Base-by-base conservation (phyloP, 1,140 invertebrate species). In the Drosophila hydei region DNA sequence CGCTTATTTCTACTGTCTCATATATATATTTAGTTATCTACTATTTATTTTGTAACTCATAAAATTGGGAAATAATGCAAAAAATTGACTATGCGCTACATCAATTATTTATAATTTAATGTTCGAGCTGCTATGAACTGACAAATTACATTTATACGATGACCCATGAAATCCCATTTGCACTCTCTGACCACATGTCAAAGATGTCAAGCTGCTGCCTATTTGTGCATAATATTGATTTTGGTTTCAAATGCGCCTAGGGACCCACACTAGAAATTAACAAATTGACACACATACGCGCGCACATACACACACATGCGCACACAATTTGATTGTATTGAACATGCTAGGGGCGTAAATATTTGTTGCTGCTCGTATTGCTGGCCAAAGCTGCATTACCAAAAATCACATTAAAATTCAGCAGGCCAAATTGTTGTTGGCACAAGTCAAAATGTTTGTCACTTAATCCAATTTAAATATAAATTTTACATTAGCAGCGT, bases 401-500 rank as follows among this genome's bases (percentile, higher is more conserved):
- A 61, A 88, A 87, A 88, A 83, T 81, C 72, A 64, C 78, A 87
- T 87, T 87, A 87, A 81, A 87, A 87, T 87, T 88, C 71, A 78
- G 75, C 60, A 62, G 21, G 61, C 50, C 68, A 77, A 76, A 87
- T 87, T 87, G 72, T 52, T 77, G 80, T 71, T 85, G 80, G 56
- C 75, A 78, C 58, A 88, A 76, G 83, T 88, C 81, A 88, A 83
- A 88, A 78, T 83, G 75, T 88, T 72, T 88, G 83, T 75, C 83
- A 81, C 67, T 83, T 87, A 87, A 87, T 87, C 83, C 83, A 87
- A 87, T 87, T 74, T 69, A 76, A 78, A 87, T 78, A 88, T 83
- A 75, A 71, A 87, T 87, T 87, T 81, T 87, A 61, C 71, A 81
- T 85, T 72, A 87, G 65, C 67, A 78, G 58, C 38, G 59, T 18